Percentiles rank a stretch among this genome's conserved stretches.
Evolutionary conservation across 2,797 vertebrate species (phyloP).

Genomic region (Cirrhinus molitorella): DNA sequence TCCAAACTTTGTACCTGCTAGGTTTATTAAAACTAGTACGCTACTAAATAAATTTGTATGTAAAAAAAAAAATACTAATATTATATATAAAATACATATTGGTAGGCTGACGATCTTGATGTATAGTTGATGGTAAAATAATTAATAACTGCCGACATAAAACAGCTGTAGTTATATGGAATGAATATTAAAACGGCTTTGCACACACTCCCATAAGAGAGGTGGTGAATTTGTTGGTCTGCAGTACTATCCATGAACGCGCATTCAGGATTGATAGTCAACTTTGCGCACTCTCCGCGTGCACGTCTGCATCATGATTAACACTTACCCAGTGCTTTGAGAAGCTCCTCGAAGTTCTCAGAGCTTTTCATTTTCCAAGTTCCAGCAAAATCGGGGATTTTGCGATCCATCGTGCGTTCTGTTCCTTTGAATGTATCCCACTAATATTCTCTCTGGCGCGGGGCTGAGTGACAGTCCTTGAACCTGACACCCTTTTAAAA

Average conservation of each 20-base stretch:
- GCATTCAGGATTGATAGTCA: not conserved
- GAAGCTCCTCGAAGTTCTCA: constrained; percentile 93
- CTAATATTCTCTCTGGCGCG: constrained; percentile 19
- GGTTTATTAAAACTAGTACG: not conserved
- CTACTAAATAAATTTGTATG: not conserved
- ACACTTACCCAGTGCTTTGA: constrained; percentile 88
- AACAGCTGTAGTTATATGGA: not conserved
- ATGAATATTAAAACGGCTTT: not conserved
- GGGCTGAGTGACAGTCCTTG: not conserved
- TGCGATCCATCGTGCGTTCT: constrained; percentile 75
- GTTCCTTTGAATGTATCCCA: constrained; percentile 18
- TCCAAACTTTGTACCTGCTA: not conserved
- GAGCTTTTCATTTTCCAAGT: constrained; percentile 93
- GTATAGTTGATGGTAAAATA: not conserved
- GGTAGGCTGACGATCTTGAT: not conserved
- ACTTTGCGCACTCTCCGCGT: not conserved
- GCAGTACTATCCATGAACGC: not conserved
- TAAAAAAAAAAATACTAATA: no score
- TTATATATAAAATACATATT: no score
- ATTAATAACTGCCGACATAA: not conserved
- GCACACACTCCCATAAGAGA: not conserved
- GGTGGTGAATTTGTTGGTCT: not conserved
- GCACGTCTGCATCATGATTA: not conserved
- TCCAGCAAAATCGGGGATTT: constrained; percentile 89
- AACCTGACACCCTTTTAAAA: constrained; percentile 16